Conservation (phyloP, 1,140 invertebrate species). For the Drosophila bocqueti region DNA sequence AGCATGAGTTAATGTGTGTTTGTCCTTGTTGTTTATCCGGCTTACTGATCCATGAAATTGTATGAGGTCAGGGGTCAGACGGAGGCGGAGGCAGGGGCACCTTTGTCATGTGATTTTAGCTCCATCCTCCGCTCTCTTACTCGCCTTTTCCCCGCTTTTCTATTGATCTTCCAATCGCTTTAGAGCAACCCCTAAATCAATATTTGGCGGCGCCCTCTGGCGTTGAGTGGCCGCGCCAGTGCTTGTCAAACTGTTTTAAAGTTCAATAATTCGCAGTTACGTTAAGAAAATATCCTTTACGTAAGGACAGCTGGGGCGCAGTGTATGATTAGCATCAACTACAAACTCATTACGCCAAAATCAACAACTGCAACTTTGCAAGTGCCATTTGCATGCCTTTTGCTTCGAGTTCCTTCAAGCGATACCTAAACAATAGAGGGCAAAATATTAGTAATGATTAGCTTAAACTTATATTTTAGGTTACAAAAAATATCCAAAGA, state of each 20-base stretch:
- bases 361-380: constrained; percentile 69
- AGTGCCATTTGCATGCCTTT: constrained; percentile 65
- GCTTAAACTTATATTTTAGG: too few relatives aligned
- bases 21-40: constrained; percentile 20
- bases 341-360: constrained; percentile 79
- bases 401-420: background rate
- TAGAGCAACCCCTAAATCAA: constrained; percentile 74
- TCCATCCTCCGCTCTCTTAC: constrained; percentile 2
- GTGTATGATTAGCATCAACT: constrained; percentile 70
- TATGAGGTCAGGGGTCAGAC: constrained; percentile 43
- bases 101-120: constrained; percentile 18
- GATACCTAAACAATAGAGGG: constrained; percentile 1
- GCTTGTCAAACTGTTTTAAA: background rate
- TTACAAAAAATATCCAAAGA: too few relatives aligned
- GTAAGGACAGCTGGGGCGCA: constrained; percentile 47
- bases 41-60: constrained; percentile 49
- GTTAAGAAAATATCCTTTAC: constrained; percentile 12
- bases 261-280: constrained; percentile 49
- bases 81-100: background rate
- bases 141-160: background rate
- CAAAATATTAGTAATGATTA: background rate
- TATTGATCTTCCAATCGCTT: constrained; percentile 76
- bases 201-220: constrained; percentile 58
- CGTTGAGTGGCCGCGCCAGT: constrained; percentile 15
- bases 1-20: constrained; percentile 31